These are phyloP conservation scores for Meliscaeva auricollis DNA, from an alignment of 2,888 invertebrate species.

Conservation along the genomic window DNA sequence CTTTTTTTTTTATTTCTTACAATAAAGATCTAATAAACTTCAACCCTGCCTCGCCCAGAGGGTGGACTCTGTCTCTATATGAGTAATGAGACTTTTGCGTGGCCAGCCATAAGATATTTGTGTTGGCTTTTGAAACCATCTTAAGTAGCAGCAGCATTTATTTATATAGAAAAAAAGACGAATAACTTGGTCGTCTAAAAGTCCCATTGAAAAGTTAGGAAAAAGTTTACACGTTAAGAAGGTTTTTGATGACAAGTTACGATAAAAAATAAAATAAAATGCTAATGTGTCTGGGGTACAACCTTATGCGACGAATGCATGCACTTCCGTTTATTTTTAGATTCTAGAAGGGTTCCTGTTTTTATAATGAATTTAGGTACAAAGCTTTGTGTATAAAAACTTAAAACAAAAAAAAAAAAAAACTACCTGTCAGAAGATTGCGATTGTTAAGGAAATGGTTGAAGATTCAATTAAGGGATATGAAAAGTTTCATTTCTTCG, in stretches of 20 bases:
- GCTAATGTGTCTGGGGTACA: slow-evolving; percentile 45
- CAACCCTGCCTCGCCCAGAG: slow-evolving; percentile 8
- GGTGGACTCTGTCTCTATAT: slow-evolving; percentile 49
- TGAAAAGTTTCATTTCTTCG: no score
- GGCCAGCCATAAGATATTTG: slow-evolving; percentile 57
- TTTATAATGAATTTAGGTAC: background rate
- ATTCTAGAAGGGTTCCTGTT: background rate
- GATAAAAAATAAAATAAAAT: slow-evolving; percentile 34
- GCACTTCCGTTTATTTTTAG: slow-evolving; percentile 39
- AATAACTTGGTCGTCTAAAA: slow-evolving; percentile 29
- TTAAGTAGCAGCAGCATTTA: no score
- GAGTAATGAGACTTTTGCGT: slow-evolving; percentile 58
- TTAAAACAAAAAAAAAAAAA: no score
- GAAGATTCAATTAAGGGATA: no score
- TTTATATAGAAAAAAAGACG: slow-evolving; percentile 25
- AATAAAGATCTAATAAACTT: slow-evolving; percentile 36
- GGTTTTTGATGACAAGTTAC: slow-evolving; percentile 55
- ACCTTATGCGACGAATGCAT: slow-evolving; percentile 39
- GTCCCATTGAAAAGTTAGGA: slow-evolving; percentile 16
- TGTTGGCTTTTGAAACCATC: slow-evolving; percentile 29
- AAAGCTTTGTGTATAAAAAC: no score
- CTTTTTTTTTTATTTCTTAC: slow-evolving; percentile 18
- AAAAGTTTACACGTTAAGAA: slow-evolving; percentile 44
- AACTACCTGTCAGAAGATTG: no score
- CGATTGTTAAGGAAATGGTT: no score